A percentile compares a stretch with the other conserved stretches of the same genome.
Conservation (phyloP, 2,113 vertebrate genomes). For the Terrapene triunguis region DNA sequence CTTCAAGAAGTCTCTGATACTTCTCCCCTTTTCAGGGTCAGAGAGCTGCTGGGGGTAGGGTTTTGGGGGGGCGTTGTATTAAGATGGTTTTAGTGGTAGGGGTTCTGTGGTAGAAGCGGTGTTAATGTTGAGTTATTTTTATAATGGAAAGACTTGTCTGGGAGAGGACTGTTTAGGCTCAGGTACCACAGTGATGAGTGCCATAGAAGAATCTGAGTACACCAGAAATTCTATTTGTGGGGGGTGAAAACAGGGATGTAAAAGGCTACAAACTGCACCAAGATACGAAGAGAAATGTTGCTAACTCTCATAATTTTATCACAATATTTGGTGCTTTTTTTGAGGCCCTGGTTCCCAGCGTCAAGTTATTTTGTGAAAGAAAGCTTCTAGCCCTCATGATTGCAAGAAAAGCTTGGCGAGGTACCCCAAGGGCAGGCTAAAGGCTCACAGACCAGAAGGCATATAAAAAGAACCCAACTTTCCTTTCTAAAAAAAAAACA, state of each 20-base stretch:
- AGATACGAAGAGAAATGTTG: not conserved
- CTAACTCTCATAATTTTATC: not conserved
- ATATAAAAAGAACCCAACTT: not conserved
- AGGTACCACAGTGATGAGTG: not conserved
- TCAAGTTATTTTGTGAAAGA: not conserved
- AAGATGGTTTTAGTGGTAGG: not conserved
- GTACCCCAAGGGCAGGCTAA: not conserved
- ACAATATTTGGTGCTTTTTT: not conserved
- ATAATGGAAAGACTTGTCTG: not conserved
- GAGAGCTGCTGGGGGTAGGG: not conserved
- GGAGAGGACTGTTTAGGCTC: not conserved
- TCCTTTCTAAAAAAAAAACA: not conserved
- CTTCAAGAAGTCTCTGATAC: not conserved
- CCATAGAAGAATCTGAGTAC: not conserved
- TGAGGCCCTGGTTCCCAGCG: not conserved
- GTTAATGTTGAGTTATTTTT: not conserved
- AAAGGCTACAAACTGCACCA: not conserved
- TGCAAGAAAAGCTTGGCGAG: not conserved
- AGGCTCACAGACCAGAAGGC: not conserved
- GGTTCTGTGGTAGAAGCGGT: not conserved
- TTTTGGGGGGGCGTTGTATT: fast-evolving
- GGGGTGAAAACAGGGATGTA: not conserved
- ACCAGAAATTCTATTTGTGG: not conserved
- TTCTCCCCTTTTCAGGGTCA: not conserved
- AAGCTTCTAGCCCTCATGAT: not conserved